A percentile compares a stretch with the other conserved stretches of the same genome.
Evolutionary conservation across 2,113 vertebrate species (phyloP).

Genomic region (Platysteira castanea): DNA sequence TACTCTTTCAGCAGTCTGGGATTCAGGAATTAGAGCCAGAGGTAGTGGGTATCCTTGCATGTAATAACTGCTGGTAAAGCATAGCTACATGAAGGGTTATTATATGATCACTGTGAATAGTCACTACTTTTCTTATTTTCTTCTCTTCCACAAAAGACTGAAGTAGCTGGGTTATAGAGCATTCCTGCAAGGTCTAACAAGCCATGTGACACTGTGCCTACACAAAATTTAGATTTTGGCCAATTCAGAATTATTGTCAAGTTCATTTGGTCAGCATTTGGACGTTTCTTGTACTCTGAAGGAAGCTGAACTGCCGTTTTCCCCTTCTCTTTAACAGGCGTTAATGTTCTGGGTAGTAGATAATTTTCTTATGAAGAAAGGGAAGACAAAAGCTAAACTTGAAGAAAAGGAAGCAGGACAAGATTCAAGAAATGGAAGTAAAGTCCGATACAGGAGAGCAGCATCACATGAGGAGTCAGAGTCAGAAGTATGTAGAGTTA

Average conservation of each 20-base stretch:
- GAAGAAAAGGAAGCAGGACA: constrained; percentile 89
- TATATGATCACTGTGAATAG: neutral
- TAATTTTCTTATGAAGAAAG: constrained; percentile 99
- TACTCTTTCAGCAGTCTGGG: neutral
- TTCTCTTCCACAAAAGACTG: neutral
- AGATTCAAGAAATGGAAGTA: constrained; percentile 87
- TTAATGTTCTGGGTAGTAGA: constrained; percentile 99
- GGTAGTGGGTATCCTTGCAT: neutral
- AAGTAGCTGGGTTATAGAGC: neutral
- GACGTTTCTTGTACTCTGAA: neutral
- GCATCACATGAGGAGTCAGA: constrained; percentile 96
- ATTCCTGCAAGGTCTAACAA: neutral
- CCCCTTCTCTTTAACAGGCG: constrained; percentile 71
- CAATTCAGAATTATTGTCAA: neutral
- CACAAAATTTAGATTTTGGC: neutral
- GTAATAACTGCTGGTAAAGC: neutral
- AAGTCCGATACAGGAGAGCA: constrained; percentile 92
- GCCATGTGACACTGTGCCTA: neutral
- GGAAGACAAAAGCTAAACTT: constrained; percentile 96
- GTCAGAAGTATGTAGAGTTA: constrained; percentile 83
- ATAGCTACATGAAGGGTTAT: neutral
- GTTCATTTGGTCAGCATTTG: neutral
- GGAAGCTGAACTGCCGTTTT: neutral
- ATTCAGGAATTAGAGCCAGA: neutral
- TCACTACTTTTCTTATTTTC: neutral